Percentiles rank a stretch among this genome's conserved stretches.
These are phyloP conservation scores for Operophtera brumata DNA, from an alignment of 2,888 invertebrate genomes.

Conservation along the genomic window DNA sequence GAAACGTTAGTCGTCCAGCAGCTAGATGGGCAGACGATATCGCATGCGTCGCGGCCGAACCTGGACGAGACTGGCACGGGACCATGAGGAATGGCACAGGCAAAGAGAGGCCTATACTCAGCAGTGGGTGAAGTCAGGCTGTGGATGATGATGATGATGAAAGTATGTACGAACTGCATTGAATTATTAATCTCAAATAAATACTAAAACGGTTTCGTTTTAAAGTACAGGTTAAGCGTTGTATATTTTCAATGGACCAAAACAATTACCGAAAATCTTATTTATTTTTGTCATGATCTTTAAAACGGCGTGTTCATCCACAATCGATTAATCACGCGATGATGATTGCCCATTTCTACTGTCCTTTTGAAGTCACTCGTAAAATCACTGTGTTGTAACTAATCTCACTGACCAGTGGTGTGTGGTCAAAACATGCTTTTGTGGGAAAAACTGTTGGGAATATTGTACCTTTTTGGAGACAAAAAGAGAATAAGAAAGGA, in stretches of 20 bases:
- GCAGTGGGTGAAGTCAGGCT: no score
- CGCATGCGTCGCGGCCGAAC: no score
- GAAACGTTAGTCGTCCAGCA: no score
- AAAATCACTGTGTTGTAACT: slow-evolving; percentile 45
- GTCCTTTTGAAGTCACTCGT: slow-evolving; percentile 42
- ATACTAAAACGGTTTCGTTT: no score
- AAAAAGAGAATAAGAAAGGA: not conserved
- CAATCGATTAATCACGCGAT: slow-evolving; percentile 55
- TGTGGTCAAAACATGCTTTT: slow-evolving; percentile 46
- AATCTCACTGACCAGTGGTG: slow-evolving; percentile 42
- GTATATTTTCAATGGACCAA: not conserved
- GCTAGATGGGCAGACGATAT: no score
- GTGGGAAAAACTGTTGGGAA: slow-evolving; percentile 50
- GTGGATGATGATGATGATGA: no score
- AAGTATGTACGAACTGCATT: no score
- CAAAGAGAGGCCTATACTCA: no score
- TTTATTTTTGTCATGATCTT: slow-evolving; percentile 18
- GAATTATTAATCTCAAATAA: no score
- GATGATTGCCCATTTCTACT: slow-evolving; percentile 43
- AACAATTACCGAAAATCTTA: not conserved
- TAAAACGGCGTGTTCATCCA: slow-evolving; percentile 34
- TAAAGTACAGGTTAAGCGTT: no score
- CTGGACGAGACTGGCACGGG: no score
- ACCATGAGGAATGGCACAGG: no score
- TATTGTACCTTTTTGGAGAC: not conserved